A percentile compares a stretch with the other conserved stretches of the same genome.
phyloP scores from a whole-genome alignment of 2,113 vertebrate species.

The Haemorhous mexicanus region DNA sequence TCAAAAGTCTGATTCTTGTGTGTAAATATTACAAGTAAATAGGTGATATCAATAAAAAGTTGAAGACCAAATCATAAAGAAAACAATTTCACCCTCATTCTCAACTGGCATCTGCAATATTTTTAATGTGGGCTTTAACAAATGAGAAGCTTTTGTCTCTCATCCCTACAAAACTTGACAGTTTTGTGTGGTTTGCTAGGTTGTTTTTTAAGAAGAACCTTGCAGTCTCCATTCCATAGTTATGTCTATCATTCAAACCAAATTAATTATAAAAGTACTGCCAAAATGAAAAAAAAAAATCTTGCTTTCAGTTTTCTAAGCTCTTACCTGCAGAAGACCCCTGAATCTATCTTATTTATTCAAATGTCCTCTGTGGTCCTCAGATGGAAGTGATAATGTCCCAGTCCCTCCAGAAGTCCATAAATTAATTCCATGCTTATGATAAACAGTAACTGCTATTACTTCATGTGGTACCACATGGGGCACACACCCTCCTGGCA shows the following conservation, averaged over 20 bases:
- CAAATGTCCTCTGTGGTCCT: not conserved
- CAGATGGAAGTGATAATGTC: not conserved
- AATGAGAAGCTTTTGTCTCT: not conserved
- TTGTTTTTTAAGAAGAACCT: not conserved
- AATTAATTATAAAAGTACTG: not conserved
- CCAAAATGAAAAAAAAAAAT: not conserved
- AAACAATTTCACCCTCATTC: not conserved
- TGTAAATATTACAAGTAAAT: not conserved
- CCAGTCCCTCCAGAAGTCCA: not conserved
- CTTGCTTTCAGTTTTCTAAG: not conserved
- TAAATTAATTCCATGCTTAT: not conserved
- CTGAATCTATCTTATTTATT: not conserved
- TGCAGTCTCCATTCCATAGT: not conserved
- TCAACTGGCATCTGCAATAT: not conserved
- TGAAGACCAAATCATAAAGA: not conserved
- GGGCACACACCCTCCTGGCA: not conserved
- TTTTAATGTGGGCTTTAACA: not conserved
- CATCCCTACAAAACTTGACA: not conserved
- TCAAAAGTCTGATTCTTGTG: not conserved
- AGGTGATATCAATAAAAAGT: not conserved
- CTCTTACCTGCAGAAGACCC: not conserved
- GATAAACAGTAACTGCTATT: not conserved
- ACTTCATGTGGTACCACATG: accelerated
- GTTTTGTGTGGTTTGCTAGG: not conserved
- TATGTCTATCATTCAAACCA: not conserved